Base-by-base conservation (phyloP, 1,140 invertebrate species). In the Heliconius nattereri region DNA sequence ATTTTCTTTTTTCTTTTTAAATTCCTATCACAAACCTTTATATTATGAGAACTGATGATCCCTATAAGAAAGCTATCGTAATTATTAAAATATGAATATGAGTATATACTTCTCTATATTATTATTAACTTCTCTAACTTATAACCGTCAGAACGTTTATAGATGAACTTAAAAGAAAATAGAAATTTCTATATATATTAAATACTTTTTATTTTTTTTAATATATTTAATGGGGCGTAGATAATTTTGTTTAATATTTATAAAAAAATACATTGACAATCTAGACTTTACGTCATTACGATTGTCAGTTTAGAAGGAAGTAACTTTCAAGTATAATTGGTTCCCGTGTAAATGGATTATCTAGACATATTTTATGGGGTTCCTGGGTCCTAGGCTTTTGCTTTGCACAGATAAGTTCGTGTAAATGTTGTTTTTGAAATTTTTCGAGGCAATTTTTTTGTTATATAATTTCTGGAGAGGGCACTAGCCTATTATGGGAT, bases 21-120 rank as follows among this genome's bases (percentile, higher is more conserved):
- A 66, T 66, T 66, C 26, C 60, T 66, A 26, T 66, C 60, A 66
- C 54, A 57, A 57, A 23, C 60, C 60, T 66, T 66, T 66, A 66
- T 66, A 3, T 52, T 19, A 66, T 66, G 60, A 29, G 60, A 66
- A 66, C 60, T 66, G 11, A n/a, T 66, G 60, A 29, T 66, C 60
- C 60, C 60, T 66, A 29, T 26, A 66, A 66, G 60, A 66, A 66
- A 66, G 26, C 57, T 23, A 60, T 60, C 13, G 9, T 66, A 29
- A 29, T 66, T 66, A 26, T 16, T 66, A 66, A 19, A 6, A 66
- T 66, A 16, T 66, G 29, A 16, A 66, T 66, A 66, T 29, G 29
- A 66, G 26, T 29, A 66, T 66, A 66, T 66, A 66, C 11, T 26
- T 66, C 29, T 66, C 60, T 66, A 66, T 66, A 66, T 29, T 66